Conservation (phyloP, 1,140 invertebrate species). For the Dinoponera quadriceps region DNA sequence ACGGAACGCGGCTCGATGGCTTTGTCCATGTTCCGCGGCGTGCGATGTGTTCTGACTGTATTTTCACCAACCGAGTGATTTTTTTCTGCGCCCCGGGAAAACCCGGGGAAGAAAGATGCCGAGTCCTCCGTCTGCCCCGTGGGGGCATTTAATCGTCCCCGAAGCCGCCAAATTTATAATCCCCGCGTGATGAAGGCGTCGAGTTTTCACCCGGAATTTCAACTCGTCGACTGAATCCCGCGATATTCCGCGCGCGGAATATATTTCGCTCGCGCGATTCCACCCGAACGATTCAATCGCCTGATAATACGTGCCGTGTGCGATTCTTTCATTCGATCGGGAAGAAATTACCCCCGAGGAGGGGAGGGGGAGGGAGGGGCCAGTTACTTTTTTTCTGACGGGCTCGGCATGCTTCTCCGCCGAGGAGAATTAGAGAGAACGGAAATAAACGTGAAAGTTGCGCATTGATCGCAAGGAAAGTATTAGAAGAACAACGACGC, state of each 20-base stretch:
- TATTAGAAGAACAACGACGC: not conserved
- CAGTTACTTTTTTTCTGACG: too few species aligned
- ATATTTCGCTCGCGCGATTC: not conserved
- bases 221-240: not conserved
- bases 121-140: conserved; percentile 19
- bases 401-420: too few species aligned
- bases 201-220: conserved; percentile 24
- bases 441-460: not conserved
- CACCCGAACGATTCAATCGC: too few species aligned
- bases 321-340: too few species aligned
- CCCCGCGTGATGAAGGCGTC: conserved; percentile 14
- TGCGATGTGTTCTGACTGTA: conserved; percentile 57
- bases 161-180: conserved; percentile 67
- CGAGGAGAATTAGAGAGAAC: too few species aligned
- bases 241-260: too few species aligned
- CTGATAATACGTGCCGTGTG: too few species aligned
- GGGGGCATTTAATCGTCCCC: conserved; percentile 66
- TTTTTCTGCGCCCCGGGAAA: conserved; percentile 57
- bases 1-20: conserved; percentile 63
- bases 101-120: conserved; percentile 61
- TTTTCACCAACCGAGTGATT: conserved; percentile 69
- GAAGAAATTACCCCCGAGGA: too few species aligned
- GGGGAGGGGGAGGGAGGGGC: too few species aligned
- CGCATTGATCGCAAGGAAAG: not conserved
- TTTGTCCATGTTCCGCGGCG: conserved; percentile 64